phyloP scores from a whole-genome alignment of 2,113 vertebrate genomes.

The Perca fluviatilis region DNA sequence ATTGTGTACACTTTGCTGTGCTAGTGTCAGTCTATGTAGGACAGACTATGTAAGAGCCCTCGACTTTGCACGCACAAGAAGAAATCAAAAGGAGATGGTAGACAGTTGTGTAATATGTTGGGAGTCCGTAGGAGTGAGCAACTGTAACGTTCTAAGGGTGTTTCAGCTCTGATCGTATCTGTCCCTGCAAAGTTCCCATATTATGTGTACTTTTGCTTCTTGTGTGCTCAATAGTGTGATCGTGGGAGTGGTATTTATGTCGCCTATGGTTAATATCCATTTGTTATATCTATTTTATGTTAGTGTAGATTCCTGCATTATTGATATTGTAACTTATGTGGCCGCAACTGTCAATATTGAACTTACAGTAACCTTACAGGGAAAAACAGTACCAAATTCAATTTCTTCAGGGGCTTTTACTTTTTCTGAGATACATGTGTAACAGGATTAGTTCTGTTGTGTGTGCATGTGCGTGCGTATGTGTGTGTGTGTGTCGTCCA shows the following conservation, averaged over 20 bases:
- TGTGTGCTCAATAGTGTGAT: neutral
- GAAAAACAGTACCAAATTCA: neutral
- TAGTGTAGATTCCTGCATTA: neutral
- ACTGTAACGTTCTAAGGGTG: neutral
- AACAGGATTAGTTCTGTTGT: neutral
- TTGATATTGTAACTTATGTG: too few relatives aligned
- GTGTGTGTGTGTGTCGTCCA: conserved; percentile 5
- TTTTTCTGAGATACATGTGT: neutral
- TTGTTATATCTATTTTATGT: too few relatives aligned
- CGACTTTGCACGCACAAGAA: neutral
- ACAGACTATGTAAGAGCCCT: conserved; percentile 27
- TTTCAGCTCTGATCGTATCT: neutral
- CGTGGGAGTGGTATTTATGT: neutral
- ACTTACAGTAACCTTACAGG: neutral
- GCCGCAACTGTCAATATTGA: neutral
- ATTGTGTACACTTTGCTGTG: conserved; percentile 8
- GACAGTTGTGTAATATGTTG: conserved; percentile 22
- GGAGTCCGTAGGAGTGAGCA: neutral
- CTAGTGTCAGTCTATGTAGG: conserved; percentile 2
- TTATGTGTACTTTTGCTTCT: neutral
- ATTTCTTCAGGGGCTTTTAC: neutral
- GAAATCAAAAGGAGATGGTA: conserved; percentile 11
- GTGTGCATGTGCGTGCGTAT: neutral
- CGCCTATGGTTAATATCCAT: neutral
- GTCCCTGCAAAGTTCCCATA: neutral